Percentiles rank a stretch among this genome's conserved stretches.
Conservation (phyloP, 2,113 vertebrate species). For the Ancistrus triradiatus region DNA sequence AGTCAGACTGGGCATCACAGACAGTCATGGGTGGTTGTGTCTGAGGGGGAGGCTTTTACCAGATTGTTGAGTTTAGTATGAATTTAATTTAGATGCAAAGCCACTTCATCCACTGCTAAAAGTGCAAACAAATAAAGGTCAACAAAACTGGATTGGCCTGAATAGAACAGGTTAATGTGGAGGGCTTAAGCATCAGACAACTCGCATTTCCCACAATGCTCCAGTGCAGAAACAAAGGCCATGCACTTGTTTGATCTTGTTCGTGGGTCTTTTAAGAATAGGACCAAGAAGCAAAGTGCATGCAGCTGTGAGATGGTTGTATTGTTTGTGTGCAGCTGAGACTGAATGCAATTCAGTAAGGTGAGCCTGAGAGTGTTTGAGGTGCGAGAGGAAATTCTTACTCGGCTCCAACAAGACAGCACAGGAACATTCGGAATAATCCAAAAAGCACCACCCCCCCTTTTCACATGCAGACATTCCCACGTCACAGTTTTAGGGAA, state of each 20-base stretch:
- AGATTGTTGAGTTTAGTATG: too few relatives aligned
- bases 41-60: too few relatives aligned
- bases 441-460: not conserved
- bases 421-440: not conserved
- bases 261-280: too few relatives aligned
- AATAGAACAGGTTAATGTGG: too few relatives aligned
- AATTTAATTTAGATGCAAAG: too few relatives aligned
- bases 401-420: not conserved
- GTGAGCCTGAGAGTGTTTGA: not conserved
- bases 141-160: too few relatives aligned
- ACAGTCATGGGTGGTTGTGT: too few relatives aligned
- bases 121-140: too few relatives aligned
- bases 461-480: not conserved
- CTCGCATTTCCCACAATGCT: constrained; percentile 1
- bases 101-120: too few relatives aligned
- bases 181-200: too few relatives aligned
- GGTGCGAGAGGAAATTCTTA: not conserved
- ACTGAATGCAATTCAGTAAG: not conserved
- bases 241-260: constrained; percentile 3
- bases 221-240: not conserved
- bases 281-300: not conserved
- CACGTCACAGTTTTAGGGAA: too few relatives aligned
- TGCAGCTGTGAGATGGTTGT: not conserved
- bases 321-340: not conserved
- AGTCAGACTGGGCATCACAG: too few relatives aligned